Evolutionary conservation across 1,140 invertebrate species (phyloP).

Genomic region (Marisa cornuarietis): DNA sequence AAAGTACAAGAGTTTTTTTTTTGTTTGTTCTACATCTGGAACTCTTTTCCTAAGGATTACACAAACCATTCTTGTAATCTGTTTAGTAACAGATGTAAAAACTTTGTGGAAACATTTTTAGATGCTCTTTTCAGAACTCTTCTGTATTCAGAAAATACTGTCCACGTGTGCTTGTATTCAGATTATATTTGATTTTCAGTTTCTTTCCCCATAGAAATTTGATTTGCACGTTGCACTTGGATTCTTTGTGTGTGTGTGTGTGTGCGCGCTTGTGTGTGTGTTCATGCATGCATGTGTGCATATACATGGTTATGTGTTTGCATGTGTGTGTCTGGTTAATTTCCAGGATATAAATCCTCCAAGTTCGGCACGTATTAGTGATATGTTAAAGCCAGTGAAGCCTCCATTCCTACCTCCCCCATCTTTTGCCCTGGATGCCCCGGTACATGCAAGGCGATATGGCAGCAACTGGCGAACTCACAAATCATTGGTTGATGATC

Average conservation of each 20-base stretch:
- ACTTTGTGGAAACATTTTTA: no score
- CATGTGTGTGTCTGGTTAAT: not conserved
- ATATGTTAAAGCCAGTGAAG: slow-evolving; percentile 62
- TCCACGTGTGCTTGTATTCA: no score
- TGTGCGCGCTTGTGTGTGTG: not conserved
- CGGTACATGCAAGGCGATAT: slow-evolving; percentile 28
- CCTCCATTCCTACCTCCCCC: slow-evolving; percentile 63
- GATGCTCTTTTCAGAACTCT: no score
- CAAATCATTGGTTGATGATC: slow-evolving; percentile 32
- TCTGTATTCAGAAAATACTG: no score
- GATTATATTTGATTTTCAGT: no score
- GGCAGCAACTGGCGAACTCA: slow-evolving; percentile 35
- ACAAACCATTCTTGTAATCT: no score
- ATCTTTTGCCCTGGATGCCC: slow-evolving; percentile 53
- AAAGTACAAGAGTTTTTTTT: no score
- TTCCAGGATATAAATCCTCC: slow-evolving; percentile 58
- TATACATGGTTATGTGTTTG: no score
- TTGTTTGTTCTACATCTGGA: no score
- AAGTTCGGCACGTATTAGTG: slow-evolving; percentile 47
- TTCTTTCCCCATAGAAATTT: no score
- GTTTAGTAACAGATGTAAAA: no score
- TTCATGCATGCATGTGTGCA: not conserved
- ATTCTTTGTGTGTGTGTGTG: not conserved
- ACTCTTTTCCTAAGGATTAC: no score
- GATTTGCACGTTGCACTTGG: not conserved